Base-by-base conservation (phyloP, 2,797 vertebrate genomes). In the Babyrousa celebensis region DNA sequence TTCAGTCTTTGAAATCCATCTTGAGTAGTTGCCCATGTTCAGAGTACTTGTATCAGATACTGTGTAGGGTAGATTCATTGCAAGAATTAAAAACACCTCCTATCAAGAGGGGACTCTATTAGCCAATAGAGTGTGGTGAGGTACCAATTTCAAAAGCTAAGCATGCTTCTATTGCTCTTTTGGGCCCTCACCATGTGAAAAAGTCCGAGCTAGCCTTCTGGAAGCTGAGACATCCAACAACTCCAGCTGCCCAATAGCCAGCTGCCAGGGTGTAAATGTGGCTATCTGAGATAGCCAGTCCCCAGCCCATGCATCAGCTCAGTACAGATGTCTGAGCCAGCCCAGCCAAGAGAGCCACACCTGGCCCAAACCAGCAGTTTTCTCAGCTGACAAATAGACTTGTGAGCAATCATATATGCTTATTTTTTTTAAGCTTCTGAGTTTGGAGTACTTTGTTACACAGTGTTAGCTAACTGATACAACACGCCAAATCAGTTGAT, bases 141-240 rank as follows among this genome's bases (percentile, higher is more conserved):
- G 62, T 12, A 1, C 43, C 91, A 85, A 52, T 72, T 70, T 63
- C 52, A 80, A 94, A 96, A 74, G 40, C n/a, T 23, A 20, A 7
- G 8, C 58, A 1, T 11, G n/a, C n/a, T 92, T 85, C 67, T 48
- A 12, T 32, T 15, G 1, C 20, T 77, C 29, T 85, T 40, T 52
- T 29, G 85, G 58, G 91, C 43, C 21, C 43, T 56, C 62, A 48
- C 85, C 63, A 29, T 25, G 32, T 78, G 43, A 79, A 67, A 25
- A 62, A 93, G 25, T 67, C 72, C 78, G 83, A 94, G 62, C 65
- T 27, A 84, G 60, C 56, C 62, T 70, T 9, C 94, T 87, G 60
- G 77, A 29, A 14, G 18, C 85, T 52, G 48, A 95, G 23, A 8
- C 65, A 25, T 75, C 91, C 85, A 89, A 52, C 23, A 77, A 89